Evolutionary conservation across 1,140 invertebrate species (phyloP).

Genomic region (Maniola jurtina): DNA sequence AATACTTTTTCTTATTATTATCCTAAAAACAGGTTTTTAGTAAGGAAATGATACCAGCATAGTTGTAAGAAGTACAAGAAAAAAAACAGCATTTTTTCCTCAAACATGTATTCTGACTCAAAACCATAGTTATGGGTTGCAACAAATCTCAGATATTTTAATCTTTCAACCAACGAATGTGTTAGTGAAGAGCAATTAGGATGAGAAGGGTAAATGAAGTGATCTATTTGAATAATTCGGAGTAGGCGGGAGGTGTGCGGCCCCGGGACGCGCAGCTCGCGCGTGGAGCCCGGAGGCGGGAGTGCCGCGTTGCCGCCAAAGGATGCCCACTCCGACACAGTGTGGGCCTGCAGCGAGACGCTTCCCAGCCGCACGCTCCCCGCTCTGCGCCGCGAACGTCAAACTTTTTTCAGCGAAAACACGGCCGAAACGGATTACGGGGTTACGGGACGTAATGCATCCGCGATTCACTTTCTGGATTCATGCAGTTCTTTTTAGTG

Average conservation of each 20-base stretch:
- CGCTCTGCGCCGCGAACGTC: slow-evolving; percentile 26
- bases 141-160: slow-evolving; percentile 19
- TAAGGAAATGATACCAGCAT: too few species aligned
- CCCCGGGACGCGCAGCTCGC: slow-evolving; percentile 43
- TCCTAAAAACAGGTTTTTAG: too few species aligned
- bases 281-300: slow-evolving; percentile 48
- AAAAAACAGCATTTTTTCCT: not conserved
- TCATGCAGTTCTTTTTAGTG: slow-evolving; percentile 15
- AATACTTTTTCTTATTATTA: too few species aligned
- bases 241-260: slow-evolving; percentile 39
- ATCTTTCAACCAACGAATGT: slow-evolving; percentile 27
- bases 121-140: not conserved
- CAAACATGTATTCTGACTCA: slow-evolving; percentile 1
- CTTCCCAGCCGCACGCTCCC: slow-evolving; percentile 31
- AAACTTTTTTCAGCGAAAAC: slow-evolving; percentile 27
- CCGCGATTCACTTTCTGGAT: slow-evolving; percentile 24
- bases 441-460: slow-evolving; percentile 29
- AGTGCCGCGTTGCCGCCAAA: slow-evolving; percentile 37
- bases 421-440: slow-evolving; percentile 23
- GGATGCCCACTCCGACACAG: slow-evolving; percentile 60
- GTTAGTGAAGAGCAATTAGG: slow-evolving; percentile 33
- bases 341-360: slow-evolving; percentile 56
- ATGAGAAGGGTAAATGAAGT: slow-evolving; percentile 41
- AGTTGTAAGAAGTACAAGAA: too few species aligned
- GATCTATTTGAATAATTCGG: slow-evolving; percentile 38